Evolutionary conservation across 2,888 invertebrate genomes (phyloP).

Genomic region (Ormyrus nitidulus): DNA sequence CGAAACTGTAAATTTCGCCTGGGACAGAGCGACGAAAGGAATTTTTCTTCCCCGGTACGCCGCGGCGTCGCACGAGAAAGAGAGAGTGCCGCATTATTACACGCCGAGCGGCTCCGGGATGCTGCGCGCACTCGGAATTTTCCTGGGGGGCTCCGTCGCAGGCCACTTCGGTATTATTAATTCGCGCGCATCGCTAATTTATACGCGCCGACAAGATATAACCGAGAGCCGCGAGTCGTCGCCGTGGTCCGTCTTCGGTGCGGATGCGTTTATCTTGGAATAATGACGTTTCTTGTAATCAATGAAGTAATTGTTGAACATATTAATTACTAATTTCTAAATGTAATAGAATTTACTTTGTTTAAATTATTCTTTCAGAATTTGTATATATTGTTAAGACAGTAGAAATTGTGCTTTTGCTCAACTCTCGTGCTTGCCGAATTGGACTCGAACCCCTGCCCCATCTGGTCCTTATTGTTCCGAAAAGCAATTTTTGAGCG

Average conservation of each 20-base stretch:
- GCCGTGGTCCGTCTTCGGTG: background rate
- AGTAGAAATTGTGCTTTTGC: too few relatives aligned
- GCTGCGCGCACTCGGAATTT: conserved; percentile 24
- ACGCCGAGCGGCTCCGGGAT: background rate
- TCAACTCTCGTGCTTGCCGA: too few relatives aligned
- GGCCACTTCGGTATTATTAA: conserved; percentile 42
- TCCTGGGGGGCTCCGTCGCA: conserved; percentile 12
- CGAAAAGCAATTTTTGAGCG: too few relatives aligned
- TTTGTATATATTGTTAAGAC: too few relatives aligned
- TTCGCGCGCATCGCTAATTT: conserved; percentile 48
- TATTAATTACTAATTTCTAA: too few relatives aligned
- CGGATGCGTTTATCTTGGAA: conserved; percentile 10
- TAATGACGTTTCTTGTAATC: conserved; percentile 37
- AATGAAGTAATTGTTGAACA: too few relatives aligned
- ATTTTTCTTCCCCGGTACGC: conserved; percentile 21
- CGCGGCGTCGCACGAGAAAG: background rate
- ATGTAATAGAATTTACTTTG: too few relatives aligned
- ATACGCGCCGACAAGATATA: conserved; percentile 14
- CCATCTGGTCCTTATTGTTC: too few relatives aligned
- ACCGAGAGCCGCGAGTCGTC: background rate
- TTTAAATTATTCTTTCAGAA: too few relatives aligned
- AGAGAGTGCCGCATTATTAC: conserved; percentile 22
- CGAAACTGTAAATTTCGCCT: conserved; percentile 42
- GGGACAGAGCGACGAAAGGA: conserved; percentile 38
- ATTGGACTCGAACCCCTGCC: too few relatives aligned